phyloP scores from a whole-genome alignment of 2,113 vertebrate genomes.

The Colius striatus region DNA sequence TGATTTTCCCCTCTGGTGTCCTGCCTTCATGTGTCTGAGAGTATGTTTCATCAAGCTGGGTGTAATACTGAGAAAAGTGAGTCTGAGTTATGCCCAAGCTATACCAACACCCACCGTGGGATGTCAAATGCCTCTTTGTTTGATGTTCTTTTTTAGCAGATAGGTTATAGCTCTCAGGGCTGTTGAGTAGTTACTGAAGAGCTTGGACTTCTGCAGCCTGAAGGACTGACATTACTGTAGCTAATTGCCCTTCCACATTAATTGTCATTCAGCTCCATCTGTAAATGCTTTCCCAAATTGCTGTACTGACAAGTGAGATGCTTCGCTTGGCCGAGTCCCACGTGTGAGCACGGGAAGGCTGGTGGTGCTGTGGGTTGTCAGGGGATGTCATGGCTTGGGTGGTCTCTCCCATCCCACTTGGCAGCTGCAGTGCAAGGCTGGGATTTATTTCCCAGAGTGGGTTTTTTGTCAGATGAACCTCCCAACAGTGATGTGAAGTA shows the following conservation, averaged over 20 bases:
- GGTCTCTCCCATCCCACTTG: conserved; percentile 18
- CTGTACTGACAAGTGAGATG: conserved; percentile 39
- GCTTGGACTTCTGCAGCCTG: background rate
- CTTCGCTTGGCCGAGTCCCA: background rate
- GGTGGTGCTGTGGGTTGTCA: background rate
- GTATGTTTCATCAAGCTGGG: background rate
- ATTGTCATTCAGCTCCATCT: conserved; percentile 7
- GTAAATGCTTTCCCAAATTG: conserved; percentile 12
- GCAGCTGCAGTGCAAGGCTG: conserved; percentile 31
- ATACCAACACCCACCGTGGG: background rate
- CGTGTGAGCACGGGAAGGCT: background rate
- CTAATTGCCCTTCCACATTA: background rate
- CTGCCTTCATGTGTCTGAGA: background rate
- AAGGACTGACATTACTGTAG: background rate
- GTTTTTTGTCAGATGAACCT: conserved; percentile 39
- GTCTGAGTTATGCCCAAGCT: background rate
- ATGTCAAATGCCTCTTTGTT: background rate
- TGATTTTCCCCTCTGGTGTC: background rate
- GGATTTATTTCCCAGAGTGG: background rate
- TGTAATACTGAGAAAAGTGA: background rate
- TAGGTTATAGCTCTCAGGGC: background rate
- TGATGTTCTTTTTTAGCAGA: background rate
- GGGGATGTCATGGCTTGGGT: conserved; percentile 57
- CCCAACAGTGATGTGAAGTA: background rate
- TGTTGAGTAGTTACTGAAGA: background rate